phyloP scores from a whole-genome alignment of 2,888 invertebrate species.

The Erebia aethiops region DNA sequence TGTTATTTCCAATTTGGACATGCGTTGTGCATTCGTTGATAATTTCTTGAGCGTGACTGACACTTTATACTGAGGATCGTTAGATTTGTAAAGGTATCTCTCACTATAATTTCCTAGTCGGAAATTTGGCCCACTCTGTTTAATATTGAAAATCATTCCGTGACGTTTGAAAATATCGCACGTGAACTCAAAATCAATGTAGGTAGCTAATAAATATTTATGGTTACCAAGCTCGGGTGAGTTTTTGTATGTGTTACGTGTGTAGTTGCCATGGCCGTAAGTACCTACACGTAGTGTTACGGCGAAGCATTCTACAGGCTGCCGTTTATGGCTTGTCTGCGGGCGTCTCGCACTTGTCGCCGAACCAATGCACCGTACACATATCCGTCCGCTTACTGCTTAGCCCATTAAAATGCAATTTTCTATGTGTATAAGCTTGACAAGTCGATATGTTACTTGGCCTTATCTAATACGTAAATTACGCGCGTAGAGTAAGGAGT shows the following conservation, averaged over 20 bases:
- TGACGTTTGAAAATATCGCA: conserved; percentile 10
- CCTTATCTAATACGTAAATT: conserved; percentile 39
- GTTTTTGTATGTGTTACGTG: conserved; percentile 42
- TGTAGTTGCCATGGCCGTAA: conserved; percentile 29
- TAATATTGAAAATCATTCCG: conserved; percentile 4
- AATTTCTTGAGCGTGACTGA: conserved; percentile 28
- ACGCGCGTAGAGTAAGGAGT: conserved; percentile 26
- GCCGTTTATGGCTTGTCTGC: conserved; percentile 59
- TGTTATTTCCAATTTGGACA: conserved; percentile 52
- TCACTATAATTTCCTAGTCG: not conserved
- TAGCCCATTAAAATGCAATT: conserved; percentile 59
- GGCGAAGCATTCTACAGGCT: conserved; percentile 70
- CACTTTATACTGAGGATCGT: conserved; percentile 15
- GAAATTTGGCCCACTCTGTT: not conserved
- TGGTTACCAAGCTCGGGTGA: conserved; percentile 24
- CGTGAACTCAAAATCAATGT: conserved; percentile 10
- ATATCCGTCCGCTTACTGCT: conserved; percentile 60
- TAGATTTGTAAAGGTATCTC: not conserved
- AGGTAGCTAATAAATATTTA: conserved; percentile 30
- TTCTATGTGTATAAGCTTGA: conserved; percentile 40
- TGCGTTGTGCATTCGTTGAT: conserved; percentile 32
- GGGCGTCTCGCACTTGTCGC: conserved; percentile 55
- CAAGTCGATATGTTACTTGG: conserved; percentile 34
- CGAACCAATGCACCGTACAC: conserved; percentile 38
- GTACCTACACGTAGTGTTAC: conserved; percentile 43